Evolutionary conservation across 1,140 invertebrate genomes (phyloP), one percentile per base, ranked within the genome.

Genomic region (Danaus melanippus): DNA sequence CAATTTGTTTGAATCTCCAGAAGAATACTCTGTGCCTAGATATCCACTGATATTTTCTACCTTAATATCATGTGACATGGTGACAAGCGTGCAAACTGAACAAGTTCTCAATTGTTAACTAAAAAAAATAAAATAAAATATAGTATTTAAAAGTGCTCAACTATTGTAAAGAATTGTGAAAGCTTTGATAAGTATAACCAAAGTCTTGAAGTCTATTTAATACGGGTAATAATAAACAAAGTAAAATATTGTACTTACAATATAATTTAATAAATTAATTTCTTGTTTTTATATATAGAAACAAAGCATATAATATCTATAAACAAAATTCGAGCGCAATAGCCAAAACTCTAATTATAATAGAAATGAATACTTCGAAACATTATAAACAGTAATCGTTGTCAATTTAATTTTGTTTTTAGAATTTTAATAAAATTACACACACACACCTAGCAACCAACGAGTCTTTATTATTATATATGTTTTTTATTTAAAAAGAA

Each of bases 1-100:
- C 64, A 76, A 68, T 58, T 67, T 75, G 57, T 80, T 78, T 74
- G 66, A 71, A 58, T 83, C 83, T 9, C 81, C 83, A 12, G 75
- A 72, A 1, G 78, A 82, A 55, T 72, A 82, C 9, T 77, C 62
- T 46, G 69, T 66, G 49, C 73, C 72, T 55, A 74, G 68, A 53
- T 67, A 78, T 15, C 47, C 63, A 40, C 44, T 57, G 11, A 58
- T 60, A 51, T 50, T 52, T 10, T 74, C 76, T 82, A 79, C 64
- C 49, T 67, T 69, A 54, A 60, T 72, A 46, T 74, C 69, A 50
- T 65, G 78, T 76, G 79, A 72, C 74, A 79, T 79, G 53, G 68
- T 73, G 71, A 41, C 39, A 73, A 76, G 73, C 72, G 78, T 77
- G 76, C 72, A 32, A 32, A 32, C 6, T 32, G 21, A 32, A 32